Evolutionary conservation across 2,888 invertebrate species (phyloP).

Genomic region (Lissonota sp.): DNA sequence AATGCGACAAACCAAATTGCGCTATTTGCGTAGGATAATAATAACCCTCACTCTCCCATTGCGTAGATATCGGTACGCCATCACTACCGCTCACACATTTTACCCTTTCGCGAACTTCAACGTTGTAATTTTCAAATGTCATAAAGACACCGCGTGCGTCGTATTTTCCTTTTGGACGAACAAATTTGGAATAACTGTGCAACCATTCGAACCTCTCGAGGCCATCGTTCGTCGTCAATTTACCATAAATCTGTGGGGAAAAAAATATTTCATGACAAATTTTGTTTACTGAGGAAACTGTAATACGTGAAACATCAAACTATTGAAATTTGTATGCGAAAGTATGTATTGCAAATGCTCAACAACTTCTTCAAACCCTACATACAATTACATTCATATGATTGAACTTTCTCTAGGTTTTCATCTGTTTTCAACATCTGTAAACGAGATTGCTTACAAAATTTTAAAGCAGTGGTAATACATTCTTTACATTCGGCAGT

Average conservation of each 20-base stretch:
- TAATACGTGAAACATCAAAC: background rate
- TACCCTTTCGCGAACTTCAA: constrained; percentile 97
- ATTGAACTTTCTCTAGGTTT: too few relatives aligned
- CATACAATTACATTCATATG: too few relatives aligned
- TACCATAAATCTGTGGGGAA: constrained; percentile 91
- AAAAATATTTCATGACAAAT: background rate
- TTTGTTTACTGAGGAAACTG: too few relatives aligned
- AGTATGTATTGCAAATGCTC: too few relatives aligned
- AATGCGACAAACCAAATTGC: constrained; percentile 98
- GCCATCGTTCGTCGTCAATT: constrained; percentile 89
- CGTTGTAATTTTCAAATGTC: constrained; percentile 99
- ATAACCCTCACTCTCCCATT: constrained; percentile 98
- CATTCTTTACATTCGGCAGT: too few relatives aligned
- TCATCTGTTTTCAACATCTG: too few relatives aligned
- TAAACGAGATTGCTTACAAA: too few relatives aligned
- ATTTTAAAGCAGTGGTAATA: too few relatives aligned
- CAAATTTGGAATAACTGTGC: constrained; percentile 96
- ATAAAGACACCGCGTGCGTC: constrained; percentile 96
- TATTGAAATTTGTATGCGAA: constrained; percentile 10
- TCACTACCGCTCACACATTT: constrained; percentile 97
- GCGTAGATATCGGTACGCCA: constrained; percentile 97
- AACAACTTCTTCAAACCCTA: too few relatives aligned
- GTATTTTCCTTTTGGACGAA: constrained; percentile 94
- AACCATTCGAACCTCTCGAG: constrained; percentile 96
- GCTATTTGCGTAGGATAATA: constrained; percentile 99